Base-by-base conservation (phyloP, 2,888 invertebrate genomes). In the Apodemia zela region DNA sequence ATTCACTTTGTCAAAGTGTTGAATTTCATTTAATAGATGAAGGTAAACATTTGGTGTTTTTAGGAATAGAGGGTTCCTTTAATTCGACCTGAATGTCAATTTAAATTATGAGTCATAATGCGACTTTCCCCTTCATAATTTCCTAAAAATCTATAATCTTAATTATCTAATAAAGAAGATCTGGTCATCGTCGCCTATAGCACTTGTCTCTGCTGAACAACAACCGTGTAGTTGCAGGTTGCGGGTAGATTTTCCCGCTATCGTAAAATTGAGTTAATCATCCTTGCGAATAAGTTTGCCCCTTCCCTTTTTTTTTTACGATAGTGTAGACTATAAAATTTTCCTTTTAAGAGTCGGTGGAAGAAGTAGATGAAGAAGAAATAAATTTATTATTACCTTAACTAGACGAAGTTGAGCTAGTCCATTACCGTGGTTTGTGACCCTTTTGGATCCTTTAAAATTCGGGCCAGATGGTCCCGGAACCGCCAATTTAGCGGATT, bases 1-100 rank as follows among this genome's bases (percentile, higher is more conserved):
- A 63, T 13, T 45, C 59, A 18, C 17, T 25, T 29, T 59, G 47
- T 63, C 47, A 18, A 63, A 63, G 29, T 42, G 58, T 45, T 62
- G 58, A 15, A 62, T 25, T 8, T 57, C 57, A 10, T 57, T 25
- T 25, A 57, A 57, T 10, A 18, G 15, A 57, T 57, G 11, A 57
- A 57, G 25, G 11, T 57, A 57, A 21, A 2, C 33, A 15, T n/a
- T 29, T 0, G 57, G 57, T 18, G 57, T 33, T 11, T n/a, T 57
- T 57, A 21, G 57, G 57, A 15, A 11, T n/a, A 57, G 57, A 57
- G 0, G 13, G 57, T 25, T 57, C 57, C 21, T 57, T 57, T 15
- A 57, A 15, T 21, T 57, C 18, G 6, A 57, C 18, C 15, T 25
- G 57, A 57, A 57, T 57, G 8, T 57, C 33, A 57, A 57, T 29